These are phyloP conservation scores for Charanyca ferruginea DNA, from an alignment of 2,888 invertebrate genomes.

Conservation along the genomic window DNA sequence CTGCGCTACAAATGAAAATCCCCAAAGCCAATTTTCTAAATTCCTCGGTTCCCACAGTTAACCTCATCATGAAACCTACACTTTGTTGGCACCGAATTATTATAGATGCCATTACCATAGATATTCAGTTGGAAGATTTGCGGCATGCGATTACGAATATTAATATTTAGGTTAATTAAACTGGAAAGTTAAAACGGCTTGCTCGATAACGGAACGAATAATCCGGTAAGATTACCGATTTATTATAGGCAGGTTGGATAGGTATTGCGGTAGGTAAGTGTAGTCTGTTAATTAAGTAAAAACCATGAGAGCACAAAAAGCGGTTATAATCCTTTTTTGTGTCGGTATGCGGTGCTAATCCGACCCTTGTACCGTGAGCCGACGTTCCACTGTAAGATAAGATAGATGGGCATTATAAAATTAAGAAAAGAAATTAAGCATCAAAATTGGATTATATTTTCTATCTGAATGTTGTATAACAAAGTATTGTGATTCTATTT, in stretches of 20 bases:
- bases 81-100: conserved; percentile 47
- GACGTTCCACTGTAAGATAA: conserved; percentile 32
- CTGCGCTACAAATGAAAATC: conserved; percentile 27
- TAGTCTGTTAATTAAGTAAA: conserved; percentile 51
- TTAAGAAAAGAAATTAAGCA: conserved; percentile 20
- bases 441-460: conserved; percentile 11
- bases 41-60: conserved; percentile 31
- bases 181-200: conserved; percentile 58
- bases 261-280: conserved; percentile 22
- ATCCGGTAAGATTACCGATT: conserved; percentile 53
- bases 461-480: conserved; percentile 7
- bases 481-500: conserved; percentile 38
- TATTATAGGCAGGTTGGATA: conserved; percentile 16
- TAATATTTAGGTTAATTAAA: conserved; percentile 65
- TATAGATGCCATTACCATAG: conserved; percentile 57
- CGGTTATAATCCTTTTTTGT: conserved; percentile 45
- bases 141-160: conserved; percentile 55
- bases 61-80: conserved; percentile 42
- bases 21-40: conserved; percentile 39
- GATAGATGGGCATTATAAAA: conserved; percentile 28
- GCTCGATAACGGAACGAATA: conserved; percentile 56
- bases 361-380: conserved; percentile 29
- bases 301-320: conserved; percentile 37
- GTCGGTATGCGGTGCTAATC: conserved; percentile 34
- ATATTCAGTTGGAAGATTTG: conserved; percentile 53